Evolutionary conservation across 2,888 invertebrate genomes (phyloP), one percentile per base, ranked within the genome.

Genomic region (Scrobipalpa costella): DNA sequence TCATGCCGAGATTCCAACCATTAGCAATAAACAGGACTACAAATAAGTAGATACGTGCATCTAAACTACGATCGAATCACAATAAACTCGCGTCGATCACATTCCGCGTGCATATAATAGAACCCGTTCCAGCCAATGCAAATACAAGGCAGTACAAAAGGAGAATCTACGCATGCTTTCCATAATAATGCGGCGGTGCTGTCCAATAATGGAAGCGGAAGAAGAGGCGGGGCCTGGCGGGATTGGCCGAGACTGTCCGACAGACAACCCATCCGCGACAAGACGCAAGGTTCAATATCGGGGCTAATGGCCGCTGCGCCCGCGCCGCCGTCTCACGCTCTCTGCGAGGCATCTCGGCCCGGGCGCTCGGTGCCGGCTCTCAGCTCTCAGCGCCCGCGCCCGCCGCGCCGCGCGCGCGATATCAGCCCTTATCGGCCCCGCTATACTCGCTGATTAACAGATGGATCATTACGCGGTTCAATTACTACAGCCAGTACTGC

Each of bases 221-320:
- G 64, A 50, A 65, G 66, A 63, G 75, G 74, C 73, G 74, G 74
- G 67, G 73, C 70, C 70, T 66, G 66, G 64, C 66, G 69, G 71
- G 70, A 76, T 74, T 76, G 76, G 75, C 63, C 69, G 72, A 5
- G 19, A 6, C 17, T 49, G 49, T 49, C 49, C 19, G 49, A 15
- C 33, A 34, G 57, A 34, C 33, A 33, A 36, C 33, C 34, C 38
- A n/a, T 36, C 36, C 19, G 38, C 57, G 57, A n/a, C 57, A 36
- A 27, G 61, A 63, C 64, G 52, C 64, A 64, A 57, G 64, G 64
- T 64, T 64, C 66, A 66, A 64, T 63, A 66, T 66, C 58, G 57
- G 19, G 57, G 38, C 15, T 58, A 58, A 58, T 58, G 57, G 57
- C 57, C 57, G 38, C 57, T 21, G 19, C 38, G 57, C 19, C 19